Evolutionary conservation across 2,888 invertebrate species (phyloP).

Genomic region (Deilephila elpenor): DNA sequence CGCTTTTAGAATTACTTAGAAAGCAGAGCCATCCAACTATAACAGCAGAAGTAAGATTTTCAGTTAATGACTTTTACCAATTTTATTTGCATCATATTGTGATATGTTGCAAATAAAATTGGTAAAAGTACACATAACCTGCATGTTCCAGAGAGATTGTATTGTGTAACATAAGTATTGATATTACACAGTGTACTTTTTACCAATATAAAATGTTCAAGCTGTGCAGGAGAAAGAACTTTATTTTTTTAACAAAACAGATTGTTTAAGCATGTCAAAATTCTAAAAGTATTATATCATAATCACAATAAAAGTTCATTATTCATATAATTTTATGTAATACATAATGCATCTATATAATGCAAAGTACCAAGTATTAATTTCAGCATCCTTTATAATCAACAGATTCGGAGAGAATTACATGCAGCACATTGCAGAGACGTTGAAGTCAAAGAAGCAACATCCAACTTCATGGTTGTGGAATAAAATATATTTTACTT

Average conservation of each 20-base stretch:
- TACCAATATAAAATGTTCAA: no score
- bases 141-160: no score
- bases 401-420: conserved; percentile 93
- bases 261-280: not conserved
- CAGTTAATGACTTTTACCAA: not conserved
- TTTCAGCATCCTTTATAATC: conserved; percentile 34
- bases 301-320: not conserved
- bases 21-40: conserved; percentile 89
- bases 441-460: conserved; percentile 80
- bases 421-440: conserved; percentile 93
- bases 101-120: no score
- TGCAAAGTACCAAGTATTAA: no score
- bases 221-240: no score
- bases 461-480: conserved; percentile 63
- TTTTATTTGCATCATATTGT: no score
- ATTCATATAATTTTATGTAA: no score
- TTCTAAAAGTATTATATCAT: not conserved
- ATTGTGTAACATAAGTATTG: no score
- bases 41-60: conserved; percentile 84
- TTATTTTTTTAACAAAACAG: no score
- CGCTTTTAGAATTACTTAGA: conserved; percentile 90
- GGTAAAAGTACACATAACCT: no score
- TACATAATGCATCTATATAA: no score
- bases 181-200: no score
- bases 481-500: conserved; percentile 53